Percentiles rank a stretch among this genome's conserved stretches.
Conservation (phyloP, 2,888 invertebrate genomes). For the Miltochrista miniata region DNA sequence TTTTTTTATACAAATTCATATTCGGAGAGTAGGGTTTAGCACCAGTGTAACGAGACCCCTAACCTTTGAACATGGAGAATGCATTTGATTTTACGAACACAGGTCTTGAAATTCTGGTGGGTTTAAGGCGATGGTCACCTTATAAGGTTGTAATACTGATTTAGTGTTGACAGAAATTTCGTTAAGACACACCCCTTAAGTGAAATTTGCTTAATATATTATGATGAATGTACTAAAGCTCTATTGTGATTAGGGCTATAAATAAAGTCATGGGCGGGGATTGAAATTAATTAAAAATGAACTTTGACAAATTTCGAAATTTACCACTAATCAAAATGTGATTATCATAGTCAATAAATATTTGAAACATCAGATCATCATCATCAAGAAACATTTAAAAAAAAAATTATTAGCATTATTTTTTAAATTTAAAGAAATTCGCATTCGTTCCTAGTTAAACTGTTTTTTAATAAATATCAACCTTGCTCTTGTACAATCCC, state of each 20-base stretch:
- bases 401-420: too few relatives aligned
- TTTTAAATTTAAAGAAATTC: too few relatives aligned
- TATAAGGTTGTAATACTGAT: conserved; percentile 63
- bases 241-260: conserved; percentile 20
- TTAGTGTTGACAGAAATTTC: conserved; percentile 57
- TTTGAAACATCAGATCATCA: too few relatives aligned
- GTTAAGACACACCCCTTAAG: conserved; percentile 40
- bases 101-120: conserved; percentile 40
- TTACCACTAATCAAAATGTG: too few relatives aligned
- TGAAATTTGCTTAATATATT: conserved; percentile 21
- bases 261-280: conserved; percentile 12
- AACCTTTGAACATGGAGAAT: neutral
- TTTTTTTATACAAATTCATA: conserved; percentile 48
- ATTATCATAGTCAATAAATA: too few relatives aligned
- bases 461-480: too few relatives aligned
- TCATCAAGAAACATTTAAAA: too few relatives aligned
- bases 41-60: conserved; percentile 42
- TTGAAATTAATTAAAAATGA: too few relatives aligned
- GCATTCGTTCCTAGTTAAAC: too few relatives aligned
- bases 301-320: too few relatives aligned
- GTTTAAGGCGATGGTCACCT: conserved; percentile 49
- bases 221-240: conserved; percentile 14
- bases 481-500: too few relatives aligned
- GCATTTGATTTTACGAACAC: neutral
- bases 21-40: conserved; percentile 39